A percentile compares a stretch with the other conserved stretches of the same genome.
These are phyloP conservation scores for Nephrocerus scutellatus DNA, from an alignment of 2,888 invertebrate genomes.

Conservation along the genomic window DNA sequence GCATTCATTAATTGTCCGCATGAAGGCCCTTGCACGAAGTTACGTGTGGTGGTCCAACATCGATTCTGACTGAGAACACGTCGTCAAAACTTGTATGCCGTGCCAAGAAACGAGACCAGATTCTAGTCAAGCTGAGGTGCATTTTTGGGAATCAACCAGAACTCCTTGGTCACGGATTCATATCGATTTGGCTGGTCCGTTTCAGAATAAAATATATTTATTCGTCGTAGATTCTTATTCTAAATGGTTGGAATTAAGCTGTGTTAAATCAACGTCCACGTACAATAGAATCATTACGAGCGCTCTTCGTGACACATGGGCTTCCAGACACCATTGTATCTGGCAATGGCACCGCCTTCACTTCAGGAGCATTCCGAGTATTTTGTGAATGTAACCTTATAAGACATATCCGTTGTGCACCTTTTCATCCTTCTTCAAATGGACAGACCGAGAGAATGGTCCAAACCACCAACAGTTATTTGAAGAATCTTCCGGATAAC, in stretches of 20 bases:
- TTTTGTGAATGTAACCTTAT: slow-evolving; percentile 14
- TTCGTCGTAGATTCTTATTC: slow-evolving; percentile 15
- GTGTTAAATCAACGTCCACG: slow-evolving; percentile 14
- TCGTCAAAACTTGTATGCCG: too few relatives aligned
- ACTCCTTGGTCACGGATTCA: slow-evolving; percentile 7
- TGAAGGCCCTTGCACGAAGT: too few relatives aligned
- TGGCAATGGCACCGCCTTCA: slow-evolving; percentile 17
- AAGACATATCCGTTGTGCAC: slow-evolving; percentile 17
- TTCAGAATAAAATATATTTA: slow-evolving; percentile 11
- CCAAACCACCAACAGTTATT: slow-evolving; percentile 13
- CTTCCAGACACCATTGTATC: slow-evolving; percentile 15
- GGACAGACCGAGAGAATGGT: too few relatives aligned
- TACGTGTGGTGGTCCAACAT: too few relatives aligned
- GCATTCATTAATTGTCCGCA: too few relatives aligned
- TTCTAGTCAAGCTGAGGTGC: too few relatives aligned
- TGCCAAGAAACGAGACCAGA: too few relatives aligned
- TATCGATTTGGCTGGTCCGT: slow-evolving; percentile 12
- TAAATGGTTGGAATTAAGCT: slow-evolving; percentile 16
- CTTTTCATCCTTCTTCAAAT: slow-evolving; percentile 13
- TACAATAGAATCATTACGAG: slow-evolving; percentile 7
- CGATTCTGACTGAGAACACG: too few relatives aligned
- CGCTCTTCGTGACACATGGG: slow-evolving; percentile 13
- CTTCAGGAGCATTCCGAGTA: slow-evolving; percentile 14
- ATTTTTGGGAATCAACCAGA: too few relatives aligned
- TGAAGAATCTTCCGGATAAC: slow-evolving; percentile 8